Base-by-base conservation (phyloP, 2,797 vertebrate genomes). In the Tiaroga cobitis region DNA sequence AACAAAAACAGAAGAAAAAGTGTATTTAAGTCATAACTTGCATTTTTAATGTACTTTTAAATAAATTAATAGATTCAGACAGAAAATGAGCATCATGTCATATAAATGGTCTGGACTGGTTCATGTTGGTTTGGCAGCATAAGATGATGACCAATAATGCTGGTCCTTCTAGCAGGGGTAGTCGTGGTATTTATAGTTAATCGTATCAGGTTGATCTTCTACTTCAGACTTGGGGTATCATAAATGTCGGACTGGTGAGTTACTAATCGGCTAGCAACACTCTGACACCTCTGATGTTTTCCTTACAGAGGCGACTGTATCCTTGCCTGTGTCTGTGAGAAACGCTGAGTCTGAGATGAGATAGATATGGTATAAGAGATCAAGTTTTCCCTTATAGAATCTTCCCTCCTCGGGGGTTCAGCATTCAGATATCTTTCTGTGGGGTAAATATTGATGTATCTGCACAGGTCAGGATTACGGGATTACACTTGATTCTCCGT, bases 391-490 rank as follows among this genome's bases (percentile, higher is more conserved):
- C 46, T 34, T 80, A 63, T 65, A 24, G 43, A 51, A 29, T 26
- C 43, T 80, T 68, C 43, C 49, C 63, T 51, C 43, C 34, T 51
- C 8, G 29, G 29, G 63, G 21, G 29, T 51, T 68, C 26, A 80
- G 63, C 24, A 73, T 82, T 75, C 15, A 83, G 56, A 37, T 2
- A 5, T 75, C 56, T 83, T 74, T 26, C 70, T 75, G 26, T 49
- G 7, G 70, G 39, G 18, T 46, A 49, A 75, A 83, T 46, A 32
- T n/a, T 75, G 56, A 75, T 65, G 70, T 65, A 75, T 83, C 81
- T 83, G 46, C 70, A 84, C 56, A 84, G 69, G 49, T 54, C 68
- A 86, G 78, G 84, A 74, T 81, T 74, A 65, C 43, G 13, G 74
- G 49, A 77, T 76, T 76, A 76, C 18, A 16, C 59, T 67, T 19